Base-by-base conservation (phyloP, 2,113 vertebrate species). In the Lamprotornis superbus region DNA sequence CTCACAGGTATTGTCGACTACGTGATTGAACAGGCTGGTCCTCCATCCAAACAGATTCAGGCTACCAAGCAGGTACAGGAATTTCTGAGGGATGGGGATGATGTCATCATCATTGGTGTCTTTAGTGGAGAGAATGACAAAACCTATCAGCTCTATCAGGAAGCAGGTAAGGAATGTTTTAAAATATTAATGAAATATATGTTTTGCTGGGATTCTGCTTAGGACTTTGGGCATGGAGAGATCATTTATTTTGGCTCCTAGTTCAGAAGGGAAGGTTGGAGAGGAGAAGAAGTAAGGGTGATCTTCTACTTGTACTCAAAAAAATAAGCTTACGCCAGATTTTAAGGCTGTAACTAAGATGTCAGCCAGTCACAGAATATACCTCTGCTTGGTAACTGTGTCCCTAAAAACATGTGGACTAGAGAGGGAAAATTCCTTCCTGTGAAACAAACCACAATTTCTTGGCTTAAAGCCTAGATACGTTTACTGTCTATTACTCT, bases 21-120 rank as follows among this genome's bases (percentile, higher is more conserved):
- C 97, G 99, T 99, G 99, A 97, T 96, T 20, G 99, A 99, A 80
- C 99, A 99, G 91, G 98, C 99, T 9, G 99, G 99, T 15, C 98
- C 99, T 89, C 99, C 99, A 31, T 99, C 99, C 71, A 99, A 99
- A 94, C 98, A 99, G 95, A 97, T 99, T 40, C 98, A 98, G 94
- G 96, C 98, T 61, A 94, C 94, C 25, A 99, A 99, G 94, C 99
- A 99, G 95, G 98, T 99, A 39, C 99, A 99, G 92, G 99, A 99
- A 94, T 97, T 99, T 79, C 83, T 99, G 71, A 99, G 97, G 94
- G 99, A 99, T 28, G 98, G 99, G 0, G 99, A 99, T 10, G 99
- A 99, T 77, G 98, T 98, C 5, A 96, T 99, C 76, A 98, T 99
- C 64, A 97, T 99, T 4, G 99, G 99, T 1, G 82, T 99, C 60